Evolutionary conservation across 2,113 vertebrate genomes (phyloP).

Genomic region (Panthera leo): DNA sequence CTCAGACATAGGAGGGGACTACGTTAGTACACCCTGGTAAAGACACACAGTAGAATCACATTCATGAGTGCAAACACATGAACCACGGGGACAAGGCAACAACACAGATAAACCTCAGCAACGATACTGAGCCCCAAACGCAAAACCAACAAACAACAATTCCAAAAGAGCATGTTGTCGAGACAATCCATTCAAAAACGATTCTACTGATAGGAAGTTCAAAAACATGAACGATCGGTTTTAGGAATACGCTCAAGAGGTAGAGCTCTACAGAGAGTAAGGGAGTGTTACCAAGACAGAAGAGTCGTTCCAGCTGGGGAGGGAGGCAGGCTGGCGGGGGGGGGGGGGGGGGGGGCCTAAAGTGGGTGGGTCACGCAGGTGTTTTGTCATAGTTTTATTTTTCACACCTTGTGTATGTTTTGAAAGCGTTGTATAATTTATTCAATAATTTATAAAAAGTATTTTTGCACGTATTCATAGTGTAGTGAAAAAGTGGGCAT

Average conservation of each 20-base stretch:
- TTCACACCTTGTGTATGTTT: not conserved
- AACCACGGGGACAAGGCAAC: not conserved
- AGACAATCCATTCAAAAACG: not conserved
- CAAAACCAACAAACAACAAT: not conserved
- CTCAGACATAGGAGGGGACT: not conserved
- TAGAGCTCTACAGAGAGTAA: not conserved
- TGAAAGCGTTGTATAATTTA: not conserved
- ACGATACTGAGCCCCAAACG: not conserved
- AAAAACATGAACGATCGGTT: not conserved
- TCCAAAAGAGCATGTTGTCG: accelerated
- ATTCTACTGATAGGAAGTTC: not conserved
- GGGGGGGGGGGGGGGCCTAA: too few relatives aligned
- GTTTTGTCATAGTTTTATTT: not conserved
- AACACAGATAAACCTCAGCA: not conserved
- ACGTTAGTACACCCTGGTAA: accelerated
- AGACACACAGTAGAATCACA: not conserved
- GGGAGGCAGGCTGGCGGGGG: not conserved
- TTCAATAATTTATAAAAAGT: not conserved
- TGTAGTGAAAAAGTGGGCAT: not conserved
- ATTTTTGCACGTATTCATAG: too few relatives aligned
- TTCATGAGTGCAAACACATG: not conserved
- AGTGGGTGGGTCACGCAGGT: too few relatives aligned
- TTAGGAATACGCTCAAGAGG: not conserved
- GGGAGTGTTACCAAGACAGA: accelerated
- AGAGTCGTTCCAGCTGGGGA: too few relatives aligned